phyloP scores from a whole-genome alignment of 2,888 invertebrate species.

The Hartigia nigra region DNA sequence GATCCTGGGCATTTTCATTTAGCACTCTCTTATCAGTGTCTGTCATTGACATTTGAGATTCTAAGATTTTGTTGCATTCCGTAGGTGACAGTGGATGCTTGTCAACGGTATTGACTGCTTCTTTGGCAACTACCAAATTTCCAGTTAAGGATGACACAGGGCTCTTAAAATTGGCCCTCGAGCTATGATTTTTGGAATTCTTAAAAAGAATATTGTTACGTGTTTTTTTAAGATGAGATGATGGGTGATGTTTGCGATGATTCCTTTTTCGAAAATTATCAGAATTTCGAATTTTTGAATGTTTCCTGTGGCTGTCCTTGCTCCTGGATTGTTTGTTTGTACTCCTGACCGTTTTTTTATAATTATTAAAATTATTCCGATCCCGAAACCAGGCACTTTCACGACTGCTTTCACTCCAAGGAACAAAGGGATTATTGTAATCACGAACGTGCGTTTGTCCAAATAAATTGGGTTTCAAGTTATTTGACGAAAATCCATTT shows the following conservation, averaged over 20 bases:
- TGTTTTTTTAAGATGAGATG: background rate
- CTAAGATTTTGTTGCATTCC: background rate
- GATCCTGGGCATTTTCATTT: constrained; percentile 11
- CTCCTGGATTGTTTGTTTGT: background rate
- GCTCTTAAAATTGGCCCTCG: background rate
- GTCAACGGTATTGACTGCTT: background rate
- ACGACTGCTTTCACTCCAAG: background rate
- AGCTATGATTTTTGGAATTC: background rate
- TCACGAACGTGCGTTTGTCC: background rate
- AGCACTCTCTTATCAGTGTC: constrained; percentile 1
- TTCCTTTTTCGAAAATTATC: background rate
- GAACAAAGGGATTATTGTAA: background rate
- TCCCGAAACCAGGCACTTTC: background rate
- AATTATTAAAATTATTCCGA: background rate
- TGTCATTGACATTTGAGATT: background rate
- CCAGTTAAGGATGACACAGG: background rate
- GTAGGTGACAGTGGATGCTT: background rate
- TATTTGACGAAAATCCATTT: background rate
- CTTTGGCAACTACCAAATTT: background rate
- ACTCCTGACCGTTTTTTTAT: background rate
- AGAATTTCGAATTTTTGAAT: background rate
- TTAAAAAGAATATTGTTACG: background rate
- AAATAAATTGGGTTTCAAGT: background rate
- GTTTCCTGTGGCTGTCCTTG: background rate
- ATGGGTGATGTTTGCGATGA: background rate